Evolutionary conservation across 2,113 vertebrate genomes (phyloP).

Genomic region (Actenoides lindsayi): DNA sequence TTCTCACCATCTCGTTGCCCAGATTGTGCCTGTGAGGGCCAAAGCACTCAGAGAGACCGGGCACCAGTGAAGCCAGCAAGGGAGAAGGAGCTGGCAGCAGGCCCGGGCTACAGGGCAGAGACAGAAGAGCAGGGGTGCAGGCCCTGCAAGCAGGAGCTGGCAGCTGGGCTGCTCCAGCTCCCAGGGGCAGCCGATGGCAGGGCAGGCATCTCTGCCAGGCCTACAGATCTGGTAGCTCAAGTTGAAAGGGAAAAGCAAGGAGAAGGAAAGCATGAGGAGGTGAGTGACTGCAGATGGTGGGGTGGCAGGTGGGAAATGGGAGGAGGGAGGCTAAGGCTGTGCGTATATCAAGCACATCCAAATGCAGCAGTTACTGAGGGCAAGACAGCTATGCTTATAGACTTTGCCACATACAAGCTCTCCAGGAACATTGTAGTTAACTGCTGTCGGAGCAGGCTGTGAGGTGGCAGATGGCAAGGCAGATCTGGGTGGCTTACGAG

Average conservation of each 20-base stretch:
- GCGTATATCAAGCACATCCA: fast-evolving
- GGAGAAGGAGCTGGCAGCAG: fast-evolving
- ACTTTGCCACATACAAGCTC: fast-evolving
- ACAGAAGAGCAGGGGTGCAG: fast-evolving
- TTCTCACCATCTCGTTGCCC: background rate
- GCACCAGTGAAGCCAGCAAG: fast-evolving
- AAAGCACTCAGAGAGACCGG: background rate
- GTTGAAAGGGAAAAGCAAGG: fast-evolving
- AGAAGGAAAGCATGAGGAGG: background rate
- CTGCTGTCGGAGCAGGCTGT: background rate
- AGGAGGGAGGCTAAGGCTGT: fast-evolving
- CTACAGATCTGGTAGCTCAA: background rate
- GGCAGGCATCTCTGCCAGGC: background rate
- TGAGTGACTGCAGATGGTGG: fast-evolving
- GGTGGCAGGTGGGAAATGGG: background rate
- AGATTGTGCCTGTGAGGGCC: background rate
- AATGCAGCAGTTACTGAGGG: background rate
- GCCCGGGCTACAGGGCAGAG: background rate
- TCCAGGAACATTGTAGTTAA: background rate
- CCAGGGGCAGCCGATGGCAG: fast-evolving
- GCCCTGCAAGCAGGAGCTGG: fast-evolving
- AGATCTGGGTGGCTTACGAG: background rate
- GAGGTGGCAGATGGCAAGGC: fast-evolving
- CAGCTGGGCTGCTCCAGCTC: fast-evolving
- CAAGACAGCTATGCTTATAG: background rate